Base-by-base conservation (phyloP, 1,140 invertebrate genomes). In the Aethina tumida region DNA sequence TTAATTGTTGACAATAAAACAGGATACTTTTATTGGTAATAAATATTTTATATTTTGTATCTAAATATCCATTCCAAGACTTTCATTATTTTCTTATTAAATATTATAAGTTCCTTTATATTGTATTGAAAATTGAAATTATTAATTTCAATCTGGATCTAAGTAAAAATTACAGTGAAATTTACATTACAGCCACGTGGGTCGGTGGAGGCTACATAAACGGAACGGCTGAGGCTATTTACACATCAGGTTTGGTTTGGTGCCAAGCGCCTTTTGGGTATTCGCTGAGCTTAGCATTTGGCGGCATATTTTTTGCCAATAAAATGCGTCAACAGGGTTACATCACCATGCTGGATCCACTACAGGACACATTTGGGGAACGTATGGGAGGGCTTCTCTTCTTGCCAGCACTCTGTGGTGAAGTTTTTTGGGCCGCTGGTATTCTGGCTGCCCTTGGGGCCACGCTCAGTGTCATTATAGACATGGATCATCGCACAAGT, bases 201-300 rank as follows among this genome's bases (percentile, higher is more conserved):
- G 94, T 98, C 9, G 95, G 95, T 37, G 95, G 95, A 20, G 95
- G 93, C 18, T 98, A 97, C 68, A 98, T 98, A 58, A 98, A 97
- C 62, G 95, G 95, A 43, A 97, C 95, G 29, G 93, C 95, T 2
- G 94, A 98, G 67, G 85, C 83, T 3, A 89, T 97, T 45, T 97
- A 93, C 66, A 91, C 83, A 9, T 75, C 68, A 33, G 93, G 93
- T 0, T 64, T 97, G 41, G 75, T 96, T 2, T 96, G 93, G 86
- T 96, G 91, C 61, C 94, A 97, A 67, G 95, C 94, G 21, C 95
- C 95, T 0, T 88, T 98, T 61, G 95, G 95, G 41, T 98, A 98
- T 65, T 85, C 93, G 2, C 71, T 97, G 10, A 94, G 89, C 48
- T 75, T 98, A 12, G 81, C 94, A 18, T 84, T 96, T 55, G 91